A percentile compares a stretch with the other conserved stretches of the same genome.
Evolutionary conservation across 2,797 vertebrate species (phyloP).

Genomic region (Kryptopterus vitreolus): DNA sequence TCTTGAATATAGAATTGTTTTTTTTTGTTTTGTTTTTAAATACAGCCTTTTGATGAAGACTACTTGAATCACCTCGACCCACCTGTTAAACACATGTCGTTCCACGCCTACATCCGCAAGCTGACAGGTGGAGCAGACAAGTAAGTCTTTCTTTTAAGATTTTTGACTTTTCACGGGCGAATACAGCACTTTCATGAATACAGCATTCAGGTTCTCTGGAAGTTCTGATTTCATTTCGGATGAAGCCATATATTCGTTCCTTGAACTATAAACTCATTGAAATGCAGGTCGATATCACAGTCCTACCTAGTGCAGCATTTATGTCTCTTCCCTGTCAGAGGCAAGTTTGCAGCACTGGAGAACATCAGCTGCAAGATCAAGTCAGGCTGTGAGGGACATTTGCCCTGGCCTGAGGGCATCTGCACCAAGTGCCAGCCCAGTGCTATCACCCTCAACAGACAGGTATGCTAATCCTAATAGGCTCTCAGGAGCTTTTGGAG

Average conservation of each 20-base stretch:
- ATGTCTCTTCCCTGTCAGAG: constrained; percentile 68
- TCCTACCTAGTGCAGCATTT: neutral
- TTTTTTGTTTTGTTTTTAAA: constrained; percentile 19
- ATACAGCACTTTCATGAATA: too few relatives aligned
- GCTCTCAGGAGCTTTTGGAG: neutral
- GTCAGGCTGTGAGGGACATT: constrained; percentile 96
- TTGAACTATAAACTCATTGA: neutral
- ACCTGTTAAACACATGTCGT: constrained; percentile 99
- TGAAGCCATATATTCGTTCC: neutral
- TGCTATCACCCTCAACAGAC: constrained; percentile 95
- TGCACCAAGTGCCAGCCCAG: constrained; percentile 99
- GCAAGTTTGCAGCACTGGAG: constrained; percentile 96
- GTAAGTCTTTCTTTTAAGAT: constrained; percentile 70
- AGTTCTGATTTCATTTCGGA: neutral
- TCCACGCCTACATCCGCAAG: constrained; percentile 98
- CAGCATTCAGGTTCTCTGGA: neutral
- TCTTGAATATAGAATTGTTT: neutral
- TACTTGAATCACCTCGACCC: constrained; percentile 98
- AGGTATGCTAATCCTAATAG: constrained; percentile 65
- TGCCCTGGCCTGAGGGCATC: constrained; percentile 97
- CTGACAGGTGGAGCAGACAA: constrained; percentile 97
- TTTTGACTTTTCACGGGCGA: neutral
- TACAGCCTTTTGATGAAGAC: constrained; percentile 97
- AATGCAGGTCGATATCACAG: neutral
- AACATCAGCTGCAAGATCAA: constrained; percentile 99